A percentile compares a stretch with the other conserved stretches of the same genome.
Conservation (phyloP, 1,140 invertebrate species). For the Drosophila kohkoa region DNA sequence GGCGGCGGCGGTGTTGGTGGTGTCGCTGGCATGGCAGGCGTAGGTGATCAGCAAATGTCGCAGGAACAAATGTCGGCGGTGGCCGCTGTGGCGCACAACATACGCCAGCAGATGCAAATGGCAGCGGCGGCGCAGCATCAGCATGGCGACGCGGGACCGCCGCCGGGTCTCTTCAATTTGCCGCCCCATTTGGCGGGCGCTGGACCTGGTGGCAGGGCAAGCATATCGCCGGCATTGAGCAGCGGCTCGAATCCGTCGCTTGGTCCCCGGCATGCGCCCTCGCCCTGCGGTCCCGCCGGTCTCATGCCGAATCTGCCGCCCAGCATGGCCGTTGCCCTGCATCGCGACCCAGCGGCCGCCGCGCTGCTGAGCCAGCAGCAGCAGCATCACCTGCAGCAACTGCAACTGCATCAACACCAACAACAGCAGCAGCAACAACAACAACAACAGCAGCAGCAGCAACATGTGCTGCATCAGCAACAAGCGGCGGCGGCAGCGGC, state of each 20-base stretch:
- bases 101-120: slow-evolving; percentile 91
- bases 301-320: slow-evolving; percentile 76
- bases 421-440: slow-evolving; percentile 84
- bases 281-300: slow-evolving; percentile 76
- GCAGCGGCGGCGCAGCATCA: slow-evolving; percentile 87
- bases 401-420: slow-evolving; percentile 68
- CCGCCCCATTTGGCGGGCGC: slow-evolving; percentile 69
- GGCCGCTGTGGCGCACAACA: slow-evolving; percentile 86
- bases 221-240: slow-evolving; percentile 78
- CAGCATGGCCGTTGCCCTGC: slow-evolving; percentile 79
- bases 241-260: slow-evolving; percentile 67
- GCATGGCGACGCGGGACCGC: slow-evolving; percentile 86
- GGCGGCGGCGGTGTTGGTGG: slow-evolving; percentile 29
- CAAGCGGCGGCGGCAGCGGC: slow-evolving; percentile 72
- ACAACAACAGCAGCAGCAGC: slow-evolving; percentile 63
- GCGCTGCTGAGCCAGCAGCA: slow-evolving; percentile 85
- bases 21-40: not conserved
- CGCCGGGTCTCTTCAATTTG: slow-evolving; percentile 81
- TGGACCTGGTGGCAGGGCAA: slow-evolving; percentile 49
- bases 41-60: slow-evolving; percentile 72
- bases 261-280: slow-evolving; percentile 77
- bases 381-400: slow-evolving; percentile 67
- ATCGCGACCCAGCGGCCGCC: slow-evolving; percentile 79
- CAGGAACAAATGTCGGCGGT: slow-evolving; percentile 83
- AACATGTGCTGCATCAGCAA: slow-evolving; percentile 76